Conservation (phyloP, 1,140 invertebrate species). For the Helicorthomorpha holstii region DNA sequence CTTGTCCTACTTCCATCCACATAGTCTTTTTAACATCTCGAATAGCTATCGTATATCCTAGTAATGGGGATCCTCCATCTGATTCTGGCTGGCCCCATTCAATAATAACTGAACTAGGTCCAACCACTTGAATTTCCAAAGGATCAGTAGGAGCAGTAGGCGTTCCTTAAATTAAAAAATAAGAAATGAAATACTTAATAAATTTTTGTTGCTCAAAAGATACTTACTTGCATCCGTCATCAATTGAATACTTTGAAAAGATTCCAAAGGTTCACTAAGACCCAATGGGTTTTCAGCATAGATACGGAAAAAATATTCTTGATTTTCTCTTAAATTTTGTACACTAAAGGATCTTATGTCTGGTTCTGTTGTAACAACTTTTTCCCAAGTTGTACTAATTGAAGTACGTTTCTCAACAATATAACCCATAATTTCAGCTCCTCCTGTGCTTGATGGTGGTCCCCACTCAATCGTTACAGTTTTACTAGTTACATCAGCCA, state of each 20-base stretch:
- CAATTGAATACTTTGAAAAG: conserved; percentile 54
- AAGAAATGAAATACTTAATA: conserved; percentile 1
- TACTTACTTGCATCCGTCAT: conserved; percentile 88
- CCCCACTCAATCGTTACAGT: conserved; percentile 74
- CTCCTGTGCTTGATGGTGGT: conserved; percentile 63
- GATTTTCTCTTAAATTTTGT: conserved; percentile 73
- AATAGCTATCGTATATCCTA: conserved; percentile 82
- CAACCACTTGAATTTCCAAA: conserved; percentile 61
- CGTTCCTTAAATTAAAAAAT: conserved; percentile 40
- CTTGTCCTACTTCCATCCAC: conserved; percentile 89
- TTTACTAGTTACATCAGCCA: conserved; percentile 61
- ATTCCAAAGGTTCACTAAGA: conserved; percentile 54
- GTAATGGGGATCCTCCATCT: conserved; percentile 77
- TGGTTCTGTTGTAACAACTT: conserved; percentile 65
- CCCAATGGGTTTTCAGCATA: conserved; percentile 82
- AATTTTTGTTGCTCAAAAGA: conserved; percentile 14
- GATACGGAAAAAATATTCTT: conserved; percentile 76
- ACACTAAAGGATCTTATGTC: conserved; percentile 55
- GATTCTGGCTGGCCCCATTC: conserved; percentile 86
- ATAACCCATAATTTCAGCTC: conserved; percentile 71
- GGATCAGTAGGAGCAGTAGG: conserved; percentile 78
- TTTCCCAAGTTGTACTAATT: conserved; percentile 64
- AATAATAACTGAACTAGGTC: conserved; percentile 64
- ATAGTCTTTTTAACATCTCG: conserved; percentile 78
- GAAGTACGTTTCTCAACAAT: conserved; percentile 75